A percentile compares a stretch with the other conserved stretches of the same genome.
phyloP scores from a whole-genome alignment of 1,140 invertebrate genomes.

The Heliconius melpomene region DNA sequence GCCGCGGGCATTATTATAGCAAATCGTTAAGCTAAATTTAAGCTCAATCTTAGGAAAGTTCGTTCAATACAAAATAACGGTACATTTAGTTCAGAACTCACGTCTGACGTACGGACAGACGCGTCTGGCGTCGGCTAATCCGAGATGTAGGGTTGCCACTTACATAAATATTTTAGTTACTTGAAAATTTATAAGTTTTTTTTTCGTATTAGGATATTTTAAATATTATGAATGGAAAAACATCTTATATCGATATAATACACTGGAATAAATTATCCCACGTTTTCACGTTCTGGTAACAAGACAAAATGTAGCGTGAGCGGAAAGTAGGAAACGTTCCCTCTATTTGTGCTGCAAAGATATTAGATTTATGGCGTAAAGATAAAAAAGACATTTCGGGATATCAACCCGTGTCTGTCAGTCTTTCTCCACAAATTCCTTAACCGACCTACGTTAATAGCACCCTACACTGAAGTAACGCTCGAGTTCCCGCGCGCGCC shows the following conservation, averaged over 20 bases:
- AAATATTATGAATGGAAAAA: too few relatives aligned
- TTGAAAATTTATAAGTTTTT: not conserved
- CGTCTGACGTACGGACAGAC: slow-evolving; percentile 17
- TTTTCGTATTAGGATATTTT: not conserved
- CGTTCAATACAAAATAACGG: not conserved
- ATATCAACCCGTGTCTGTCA: too few relatives aligned
- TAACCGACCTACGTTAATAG: not conserved
- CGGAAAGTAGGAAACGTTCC: too few relatives aligned
- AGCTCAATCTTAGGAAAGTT: not conserved
- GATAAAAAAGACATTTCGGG: too few relatives aligned
- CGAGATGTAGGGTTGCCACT: slow-evolving; percentile 10
- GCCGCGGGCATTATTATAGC: not conserved
- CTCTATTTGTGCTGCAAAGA: too few relatives aligned
- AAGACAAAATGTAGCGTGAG: too few relatives aligned
- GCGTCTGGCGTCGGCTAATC: slow-evolving; percentile 13
- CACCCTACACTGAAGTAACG: slow-evolving; percentile 24
- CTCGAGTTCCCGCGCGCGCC: slow-evolving; percentile 36
- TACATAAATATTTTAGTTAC: not conserved
- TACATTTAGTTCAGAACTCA: slow-evolving; percentile 11
- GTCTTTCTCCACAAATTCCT: too few relatives aligned
- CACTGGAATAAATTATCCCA: too few relatives aligned
- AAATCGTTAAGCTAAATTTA: not conserved
- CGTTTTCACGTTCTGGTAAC: too few relatives aligned
- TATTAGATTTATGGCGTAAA: too few relatives aligned
- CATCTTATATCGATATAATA: too few relatives aligned